Conservation (phyloP, 2,113 vertebrate species). For the Pogonocichla stellata region DNA sequence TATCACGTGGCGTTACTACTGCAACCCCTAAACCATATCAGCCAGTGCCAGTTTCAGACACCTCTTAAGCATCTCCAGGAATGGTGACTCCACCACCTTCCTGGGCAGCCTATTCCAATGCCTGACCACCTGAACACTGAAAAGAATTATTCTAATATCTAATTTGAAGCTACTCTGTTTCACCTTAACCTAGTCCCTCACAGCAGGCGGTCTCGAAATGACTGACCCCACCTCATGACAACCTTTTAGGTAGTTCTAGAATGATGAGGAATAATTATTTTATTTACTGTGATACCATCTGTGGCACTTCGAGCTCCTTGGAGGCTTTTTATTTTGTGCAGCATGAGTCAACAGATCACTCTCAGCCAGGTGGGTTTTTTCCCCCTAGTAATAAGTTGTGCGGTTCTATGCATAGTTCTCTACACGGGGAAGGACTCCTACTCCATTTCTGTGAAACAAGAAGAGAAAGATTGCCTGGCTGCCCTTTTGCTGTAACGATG, state of each 20-base stretch:
- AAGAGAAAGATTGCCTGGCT: background rate
- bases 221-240: accelerated
- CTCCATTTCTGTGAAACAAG: accelerated
- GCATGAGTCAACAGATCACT: background rate
- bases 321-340: background rate
- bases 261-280: background rate
- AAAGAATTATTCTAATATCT: background rate
- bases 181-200: too few species aligned
- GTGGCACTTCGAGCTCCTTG: background rate
- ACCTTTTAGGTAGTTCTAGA: background rate
- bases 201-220: too few species aligned
- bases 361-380: background rate
- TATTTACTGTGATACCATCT: background rate
- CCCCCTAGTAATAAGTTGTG: background rate
- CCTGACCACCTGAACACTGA: background rate
- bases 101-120: background rate
- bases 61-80: background rate
- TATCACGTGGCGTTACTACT: background rate
- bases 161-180: background rate
- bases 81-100: background rate
- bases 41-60: accelerated
- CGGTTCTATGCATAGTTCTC: background rate
- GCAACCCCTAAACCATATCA: background rate
- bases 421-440: background rate
- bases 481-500: background rate